These are phyloP conservation scores for Drosophila ogumai DNA, from an alignment of 1,140 invertebrate genomes.

Conservation along the genomic window DNA sequence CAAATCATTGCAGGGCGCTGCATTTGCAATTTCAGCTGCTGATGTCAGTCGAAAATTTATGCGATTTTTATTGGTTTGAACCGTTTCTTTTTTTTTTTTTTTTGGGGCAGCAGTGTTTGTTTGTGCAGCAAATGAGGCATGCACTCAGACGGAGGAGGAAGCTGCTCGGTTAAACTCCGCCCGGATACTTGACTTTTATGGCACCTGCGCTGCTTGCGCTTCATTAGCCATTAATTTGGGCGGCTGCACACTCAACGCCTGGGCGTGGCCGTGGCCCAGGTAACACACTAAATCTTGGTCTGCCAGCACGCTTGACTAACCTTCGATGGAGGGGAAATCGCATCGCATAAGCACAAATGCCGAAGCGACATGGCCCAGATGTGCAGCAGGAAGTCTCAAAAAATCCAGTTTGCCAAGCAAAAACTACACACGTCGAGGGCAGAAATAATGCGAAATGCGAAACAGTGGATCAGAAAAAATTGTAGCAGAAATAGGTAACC, in stretches of 20 bases:
- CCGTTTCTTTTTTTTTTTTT: neutral
- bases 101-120: slow-evolving; percentile 40
- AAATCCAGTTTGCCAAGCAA: slow-evolving; percentile 17
- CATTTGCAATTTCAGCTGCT: slow-evolving; percentile 49
- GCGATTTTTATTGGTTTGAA: slow-evolving; percentile 68
- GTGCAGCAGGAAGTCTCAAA: slow-evolving; percentile 31
- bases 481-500: too few relatives aligned
- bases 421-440: slow-evolving; percentile 18
- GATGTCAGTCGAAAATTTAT: slow-evolving; percentile 60
- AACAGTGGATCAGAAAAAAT: too few relatives aligned
- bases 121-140: slow-evolving; percentile 72
- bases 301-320: slow-evolving; percentile 46
- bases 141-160: slow-evolving; percentile 26
- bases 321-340: slow-evolving; percentile 32
- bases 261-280: slow-evolving; percentile 21
- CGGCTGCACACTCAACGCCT: slow-evolving; percentile 33
- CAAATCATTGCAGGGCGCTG: slow-evolving; percentile 60
- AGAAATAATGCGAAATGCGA: neutral
- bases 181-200: slow-evolving; percentile 67
- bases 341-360: slow-evolving; percentile 48
- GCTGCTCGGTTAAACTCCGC: slow-evolving; percentile 30
- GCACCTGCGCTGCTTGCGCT: slow-evolving; percentile 49
- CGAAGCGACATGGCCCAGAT: slow-evolving; percentile 31
- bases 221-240: slow-evolving; percentile 78
- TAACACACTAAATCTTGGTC: slow-evolving; percentile 53